Evolutionary conservation across 1,140 invertebrate species (phyloP), one percentile per base, ranked within the genome.

Genomic region (Diuraphis noxia): DNA sequence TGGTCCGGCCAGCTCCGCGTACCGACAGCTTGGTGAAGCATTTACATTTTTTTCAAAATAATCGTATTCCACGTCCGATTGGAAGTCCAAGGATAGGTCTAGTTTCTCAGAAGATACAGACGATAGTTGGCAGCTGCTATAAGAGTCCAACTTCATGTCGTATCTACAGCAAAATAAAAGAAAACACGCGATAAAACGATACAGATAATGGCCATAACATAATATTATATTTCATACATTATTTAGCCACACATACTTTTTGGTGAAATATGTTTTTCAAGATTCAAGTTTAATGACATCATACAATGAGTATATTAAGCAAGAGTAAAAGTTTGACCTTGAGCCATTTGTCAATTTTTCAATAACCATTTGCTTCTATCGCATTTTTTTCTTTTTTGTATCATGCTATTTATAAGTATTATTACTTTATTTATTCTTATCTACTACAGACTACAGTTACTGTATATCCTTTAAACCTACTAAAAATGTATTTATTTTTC

Each of bases 51-150:
- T 94, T 92, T 97, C 96, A 93, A 96, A 97, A 93, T 96, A 97
- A 93, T 97, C 96, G 92, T 96, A 97, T 56, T 96, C 95, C 30
- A 95, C 95, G 93, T 97, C 96, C 30, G 95, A 94, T 21, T 95
- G 94, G 77, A 96, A 95, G 93, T 96, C 96, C 41, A 94, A 93
- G 46, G 94, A 94, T 0, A 94, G 90, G 92, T 97, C 96, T 93
- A 97, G 95, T 72, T 95, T 95, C 92, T 95, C 94, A 40, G 96
- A 94, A 0, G 96, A 96, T 82, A 96, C 94, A 7, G 96, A 95
- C 56, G 96, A 95, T 87, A 97, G 93, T 94, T 97, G 96, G 93
- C 97, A 97, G 7, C 93, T 93, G 84, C 96, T 95, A 6, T 96
- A 96, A 3, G 96, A 95, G 25, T 90, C 92, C 1, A 92, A 92